Base-by-base conservation (phyloP, 2,797 vertebrate genomes). In the Megalops cyprinoides region DNA sequence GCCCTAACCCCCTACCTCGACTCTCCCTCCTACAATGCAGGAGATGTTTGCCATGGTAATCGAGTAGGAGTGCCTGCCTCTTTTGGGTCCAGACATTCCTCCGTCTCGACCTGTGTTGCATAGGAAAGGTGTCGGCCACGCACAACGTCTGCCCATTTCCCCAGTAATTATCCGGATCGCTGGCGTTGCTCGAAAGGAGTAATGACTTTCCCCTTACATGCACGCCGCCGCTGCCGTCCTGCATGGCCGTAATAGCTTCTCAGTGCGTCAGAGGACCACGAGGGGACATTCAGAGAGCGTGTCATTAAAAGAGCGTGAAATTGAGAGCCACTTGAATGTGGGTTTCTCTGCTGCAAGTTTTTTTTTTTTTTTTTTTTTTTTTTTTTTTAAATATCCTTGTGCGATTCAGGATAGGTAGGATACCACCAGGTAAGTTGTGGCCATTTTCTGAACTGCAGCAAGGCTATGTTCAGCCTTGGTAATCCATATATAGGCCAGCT, bases 131-230 rank as follows among this genome's bases (percentile, higher is more conserved):
- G n/a, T n/a, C n/a, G n/a, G 58, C 58, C 3, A 23, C 10, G 20
- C 1, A 23, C 18, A 58, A 69, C 48, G 78, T 84, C 85, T 60
- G 23, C 78, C 53, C 83, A 34, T 69, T 58, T 83, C 82, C 84
- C 86, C 89, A 86, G 82, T 90, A 91, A 92, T 94, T 93, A 93
- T 91, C 82, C 69, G 86, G 87, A 90, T 88, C 88, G 89, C 88
- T 87, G 88, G 89, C 83, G 67, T 77, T 85, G 83, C 84, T 86
- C 88, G 82, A 87, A 88, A 87, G 81, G 83, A 88, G 87, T 86
- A 86, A 88, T 87, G 83, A 83, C 79, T 82, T 62, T 78, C 62
- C 34, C 62, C 55, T 8, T 14, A 20, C 86, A 85, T 84, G 84
- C 53, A 71, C 85, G 85, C 86, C 85, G 78, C 83, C 81, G 79